Conservation (phyloP, 1,140 invertebrate genomes). For the Paraescarpia echinospica region DNA sequence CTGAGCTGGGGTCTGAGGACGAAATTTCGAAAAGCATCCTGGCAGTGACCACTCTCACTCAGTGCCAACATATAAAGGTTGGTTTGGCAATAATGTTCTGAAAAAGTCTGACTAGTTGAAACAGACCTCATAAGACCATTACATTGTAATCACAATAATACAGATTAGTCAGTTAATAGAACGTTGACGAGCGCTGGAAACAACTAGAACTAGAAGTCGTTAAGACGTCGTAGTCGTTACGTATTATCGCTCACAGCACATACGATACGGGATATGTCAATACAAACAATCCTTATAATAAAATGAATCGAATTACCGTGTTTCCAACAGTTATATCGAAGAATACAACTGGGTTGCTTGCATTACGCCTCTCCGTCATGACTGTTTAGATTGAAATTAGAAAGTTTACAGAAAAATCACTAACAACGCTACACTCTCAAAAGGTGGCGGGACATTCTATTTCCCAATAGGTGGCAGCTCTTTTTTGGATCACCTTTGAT, state of each 20-base stretch:
- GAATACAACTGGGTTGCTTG: conserved; percentile 92
- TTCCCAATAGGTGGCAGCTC: not conserved
- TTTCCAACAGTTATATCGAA: conserved; percentile 72
- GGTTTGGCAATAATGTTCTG: no score
- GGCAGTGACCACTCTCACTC: no score
- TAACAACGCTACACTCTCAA: not conserved
- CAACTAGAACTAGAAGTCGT: no score
- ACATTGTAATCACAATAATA: no score
- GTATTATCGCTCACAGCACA: not conserved
- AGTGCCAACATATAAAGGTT: no score
- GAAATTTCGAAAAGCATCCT: no score
- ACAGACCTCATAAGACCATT: no score
- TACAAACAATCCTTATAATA: conserved; percentile 23
- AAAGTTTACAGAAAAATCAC: not conserved
- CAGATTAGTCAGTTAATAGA: no score
- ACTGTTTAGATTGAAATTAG: not conserved
- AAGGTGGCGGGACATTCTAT: not conserved
- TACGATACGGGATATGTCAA: not conserved
- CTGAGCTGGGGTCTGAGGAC: no score
- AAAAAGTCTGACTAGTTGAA: no score
- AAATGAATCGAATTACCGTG: conserved; percentile 57
- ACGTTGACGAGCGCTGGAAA: no score
- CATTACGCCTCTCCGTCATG: conserved; percentile 60
- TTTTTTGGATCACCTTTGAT: not conserved
- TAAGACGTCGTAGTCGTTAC: not conserved